phyloP scores from a whole-genome alignment of 2,888 invertebrate species.

The Megaustenia siamemsis region DNA sequence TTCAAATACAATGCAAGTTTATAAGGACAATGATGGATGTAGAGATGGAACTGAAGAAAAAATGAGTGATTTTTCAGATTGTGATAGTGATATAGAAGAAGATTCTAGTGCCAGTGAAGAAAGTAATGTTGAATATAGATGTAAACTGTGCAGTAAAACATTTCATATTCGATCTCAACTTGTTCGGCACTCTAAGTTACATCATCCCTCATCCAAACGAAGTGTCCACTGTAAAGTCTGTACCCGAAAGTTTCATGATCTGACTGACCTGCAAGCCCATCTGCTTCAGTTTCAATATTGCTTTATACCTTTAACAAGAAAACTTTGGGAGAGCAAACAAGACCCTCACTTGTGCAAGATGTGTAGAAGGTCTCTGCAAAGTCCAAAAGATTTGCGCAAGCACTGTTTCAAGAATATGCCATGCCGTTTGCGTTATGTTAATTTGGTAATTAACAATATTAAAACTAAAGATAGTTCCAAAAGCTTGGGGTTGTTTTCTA shows the following conservation, averaged over 20 bases:
- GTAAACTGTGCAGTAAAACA: slow-evolving; percentile 24
- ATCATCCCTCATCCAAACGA: neutral
- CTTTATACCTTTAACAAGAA: slow-evolving; percentile 40
- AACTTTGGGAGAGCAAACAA: slow-evolving; percentile 17
- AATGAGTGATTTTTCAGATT: neutral
- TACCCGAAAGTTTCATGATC: slow-evolving; percentile 34
- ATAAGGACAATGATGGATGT: neutral
- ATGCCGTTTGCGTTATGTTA: slow-evolving; percentile 43
- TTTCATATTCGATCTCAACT: neutral
- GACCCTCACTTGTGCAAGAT: slow-evolving; percentile 19
- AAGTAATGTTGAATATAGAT: slow-evolving; percentile 27
- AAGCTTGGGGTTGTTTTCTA: neutral
- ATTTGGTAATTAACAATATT: slow-evolving; percentile 16
- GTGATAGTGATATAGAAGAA: slow-evolving; percentile 9
- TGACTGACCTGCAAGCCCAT: slow-evolving; percentile 32
- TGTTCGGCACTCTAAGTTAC: slow-evolving; percentile 11
- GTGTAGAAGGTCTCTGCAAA: slow-evolving; percentile 29
- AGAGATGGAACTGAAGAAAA: neutral
- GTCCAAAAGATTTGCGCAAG: slow-evolving; percentile 37
- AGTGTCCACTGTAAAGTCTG: slow-evolving; percentile 39
- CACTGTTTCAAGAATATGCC: slow-evolving; percentile 48
- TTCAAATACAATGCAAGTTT: no score
- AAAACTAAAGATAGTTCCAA: neutral
- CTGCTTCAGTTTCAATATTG: slow-evolving; percentile 37
- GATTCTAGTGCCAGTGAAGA: slow-evolving; percentile 25